phyloP scores from a whole-genome alignment of 2,888 invertebrate genomes.

The Cataglyphis livida region DNA sequence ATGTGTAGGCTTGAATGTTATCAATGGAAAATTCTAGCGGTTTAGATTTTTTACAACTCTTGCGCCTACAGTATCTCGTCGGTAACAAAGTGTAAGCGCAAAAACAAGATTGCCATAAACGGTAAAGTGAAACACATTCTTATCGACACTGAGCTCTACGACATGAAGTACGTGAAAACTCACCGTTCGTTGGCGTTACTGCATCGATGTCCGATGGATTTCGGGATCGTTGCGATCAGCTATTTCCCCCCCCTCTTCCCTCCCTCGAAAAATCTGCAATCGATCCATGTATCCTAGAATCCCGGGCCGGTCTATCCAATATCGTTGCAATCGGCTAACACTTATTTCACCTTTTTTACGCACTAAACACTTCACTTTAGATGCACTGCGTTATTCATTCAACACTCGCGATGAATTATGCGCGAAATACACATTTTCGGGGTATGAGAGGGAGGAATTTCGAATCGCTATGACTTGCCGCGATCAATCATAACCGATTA shows the following conservation, averaged over 20 bases:
- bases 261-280: background rate
- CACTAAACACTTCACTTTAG: background rate
- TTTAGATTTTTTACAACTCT: constrained; percentile 99
- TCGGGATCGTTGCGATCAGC: background rate
- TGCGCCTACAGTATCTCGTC: constrained; percentile 89
- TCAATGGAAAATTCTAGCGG: constrained; percentile 99
- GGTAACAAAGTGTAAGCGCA: background rate
- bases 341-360: background rate
- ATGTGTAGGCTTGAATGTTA: constrained; percentile 88
- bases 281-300: background rate
- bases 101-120: background rate
- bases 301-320: background rate
- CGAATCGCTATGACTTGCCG: too few relatives aligned
- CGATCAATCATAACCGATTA: background rate
- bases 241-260: background rate
- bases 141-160: background rate
- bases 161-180: background rate
- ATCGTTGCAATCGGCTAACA: background rate
- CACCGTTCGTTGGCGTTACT: background rate
- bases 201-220: background rate
- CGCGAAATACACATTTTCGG: too few relatives aligned
- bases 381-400: too few relatives aligned
- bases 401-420: too few relatives aligned
- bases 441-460: too few relatives aligned
- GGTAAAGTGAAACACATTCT: background rate